Conservation (phyloP, 2,113 vertebrate species). For the Rhabdomys dilectus region DNA sequence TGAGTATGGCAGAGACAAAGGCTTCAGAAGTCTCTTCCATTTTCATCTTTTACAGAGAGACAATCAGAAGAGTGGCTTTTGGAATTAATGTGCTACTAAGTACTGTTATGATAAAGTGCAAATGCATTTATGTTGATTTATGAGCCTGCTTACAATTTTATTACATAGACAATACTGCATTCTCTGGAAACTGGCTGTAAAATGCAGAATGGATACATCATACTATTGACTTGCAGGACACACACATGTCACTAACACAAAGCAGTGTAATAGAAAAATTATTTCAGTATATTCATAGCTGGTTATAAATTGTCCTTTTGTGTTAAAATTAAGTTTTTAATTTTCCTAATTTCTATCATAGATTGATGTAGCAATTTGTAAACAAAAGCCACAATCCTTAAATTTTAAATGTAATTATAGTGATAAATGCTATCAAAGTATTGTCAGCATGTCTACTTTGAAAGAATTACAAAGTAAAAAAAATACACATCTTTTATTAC, state of each 20-base stretch:
- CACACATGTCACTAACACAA: not conserved
- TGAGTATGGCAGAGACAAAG: slow-evolving; percentile 8
- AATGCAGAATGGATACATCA: not conserved
- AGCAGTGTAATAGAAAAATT: not conserved
- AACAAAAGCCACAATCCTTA: not conserved
- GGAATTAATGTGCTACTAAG: slow-evolving; percentile 35
- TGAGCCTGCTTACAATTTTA: not conserved
- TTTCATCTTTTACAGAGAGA: slow-evolving; percentile 26
- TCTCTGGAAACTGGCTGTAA: slow-evolving; percentile 20
- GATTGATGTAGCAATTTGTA: slow-evolving; percentile 2
- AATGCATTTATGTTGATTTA: slow-evolving; percentile 45
- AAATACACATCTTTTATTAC: not conserved
- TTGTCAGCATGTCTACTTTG: not conserved
- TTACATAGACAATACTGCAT: not conserved
- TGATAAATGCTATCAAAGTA: not conserved
- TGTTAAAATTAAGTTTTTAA: not conserved
- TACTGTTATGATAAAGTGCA: slow-evolving; percentile 28
- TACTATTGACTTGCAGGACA: not conserved
- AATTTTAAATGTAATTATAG: not conserved
- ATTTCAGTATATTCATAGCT: not conserved
- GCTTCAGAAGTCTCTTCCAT: slow-evolving; percentile 6
- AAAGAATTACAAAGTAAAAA: slow-evolving; percentile 18
- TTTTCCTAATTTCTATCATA: not conserved
- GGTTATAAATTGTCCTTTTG: not conserved
- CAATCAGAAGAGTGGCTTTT: slow-evolving; percentile 17